phyloP scores from a whole-genome alignment of 2,797 vertebrate genomes.

The Podarcis lilfordi region DNA sequence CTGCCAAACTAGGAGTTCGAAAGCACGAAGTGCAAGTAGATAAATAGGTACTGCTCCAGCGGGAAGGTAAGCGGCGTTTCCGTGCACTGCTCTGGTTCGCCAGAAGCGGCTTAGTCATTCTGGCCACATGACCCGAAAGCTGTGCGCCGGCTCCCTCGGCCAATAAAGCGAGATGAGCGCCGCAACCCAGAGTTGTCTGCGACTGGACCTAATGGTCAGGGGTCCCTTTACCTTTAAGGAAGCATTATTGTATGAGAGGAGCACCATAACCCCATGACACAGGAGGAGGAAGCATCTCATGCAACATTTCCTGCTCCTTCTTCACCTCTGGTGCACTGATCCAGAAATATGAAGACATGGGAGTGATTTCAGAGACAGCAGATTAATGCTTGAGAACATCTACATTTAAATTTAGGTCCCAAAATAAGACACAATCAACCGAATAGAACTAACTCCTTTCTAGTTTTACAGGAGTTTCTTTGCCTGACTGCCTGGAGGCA shows the following conservation, averaged over 20 bases:
- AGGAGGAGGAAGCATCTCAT: not conserved
- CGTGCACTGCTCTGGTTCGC: no score
- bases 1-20: no score
- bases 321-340: not conserved
- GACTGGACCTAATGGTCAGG: no score
- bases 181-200: no score
- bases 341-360: not conserved
- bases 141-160: no score
- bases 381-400: not conserved
- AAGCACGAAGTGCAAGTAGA: no score
- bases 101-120: no score
- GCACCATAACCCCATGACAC: not conserved
- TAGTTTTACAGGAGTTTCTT: not conserved
- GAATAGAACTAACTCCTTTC: not conserved
- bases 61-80: no score
- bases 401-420: not conserved
- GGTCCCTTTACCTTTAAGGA: no score
- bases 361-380: not conserved
- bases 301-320: not conserved
- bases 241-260: not conserved
- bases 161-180: no score
- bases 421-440: not conserved
- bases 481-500: not conserved
- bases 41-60: no score
- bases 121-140: no score